Conservation (phyloP, 2,888 invertebrate species). For the Acronicta aceris region DNA sequence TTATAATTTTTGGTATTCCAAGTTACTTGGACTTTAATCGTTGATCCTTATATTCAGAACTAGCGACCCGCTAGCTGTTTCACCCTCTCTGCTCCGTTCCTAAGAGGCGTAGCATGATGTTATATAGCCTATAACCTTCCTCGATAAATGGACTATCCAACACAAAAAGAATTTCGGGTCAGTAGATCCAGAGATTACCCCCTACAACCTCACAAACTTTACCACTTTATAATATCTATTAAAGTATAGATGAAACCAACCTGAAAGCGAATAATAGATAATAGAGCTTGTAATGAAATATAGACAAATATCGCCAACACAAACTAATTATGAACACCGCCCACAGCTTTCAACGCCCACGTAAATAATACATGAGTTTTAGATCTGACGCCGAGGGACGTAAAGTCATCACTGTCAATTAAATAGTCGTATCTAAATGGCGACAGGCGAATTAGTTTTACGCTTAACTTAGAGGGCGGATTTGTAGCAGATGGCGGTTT, state of each 20-base stretch:
- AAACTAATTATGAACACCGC: conserved; percentile 57
- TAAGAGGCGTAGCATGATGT: too few relatives aligned
- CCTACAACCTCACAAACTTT: too few relatives aligned
- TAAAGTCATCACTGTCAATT: conserved; percentile 74
- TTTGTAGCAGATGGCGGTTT: conserved; percentile 3
- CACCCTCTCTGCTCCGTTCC: too few relatives aligned
- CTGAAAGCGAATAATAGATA: neutral
- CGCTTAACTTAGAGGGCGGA: conserved; percentile 37
- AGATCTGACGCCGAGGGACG: conserved; percentile 57
- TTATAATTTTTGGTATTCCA: too few relatives aligned
- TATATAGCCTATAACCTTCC: too few relatives aligned
- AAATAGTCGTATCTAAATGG: conserved; percentile 61
- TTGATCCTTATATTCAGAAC: neutral
- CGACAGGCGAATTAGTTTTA: conserved; percentile 69
- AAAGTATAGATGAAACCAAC: too few relatives aligned
- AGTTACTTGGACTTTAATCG: neutral
- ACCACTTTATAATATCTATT: too few relatives aligned
- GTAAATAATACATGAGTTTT: conserved; percentile 70
- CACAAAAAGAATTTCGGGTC: too few relatives aligned
- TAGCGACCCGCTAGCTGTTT: too few relatives aligned
- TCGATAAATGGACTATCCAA: too few relatives aligned
- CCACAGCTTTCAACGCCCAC: conserved; percentile 55
- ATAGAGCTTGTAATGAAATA: neutral
- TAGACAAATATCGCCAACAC: conserved; percentile 30
- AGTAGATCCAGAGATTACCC: too few relatives aligned